Evolutionary conservation across 2,797 vertebrate genomes (phyloP).

Genomic region (Fratercula arctica): DNA sequence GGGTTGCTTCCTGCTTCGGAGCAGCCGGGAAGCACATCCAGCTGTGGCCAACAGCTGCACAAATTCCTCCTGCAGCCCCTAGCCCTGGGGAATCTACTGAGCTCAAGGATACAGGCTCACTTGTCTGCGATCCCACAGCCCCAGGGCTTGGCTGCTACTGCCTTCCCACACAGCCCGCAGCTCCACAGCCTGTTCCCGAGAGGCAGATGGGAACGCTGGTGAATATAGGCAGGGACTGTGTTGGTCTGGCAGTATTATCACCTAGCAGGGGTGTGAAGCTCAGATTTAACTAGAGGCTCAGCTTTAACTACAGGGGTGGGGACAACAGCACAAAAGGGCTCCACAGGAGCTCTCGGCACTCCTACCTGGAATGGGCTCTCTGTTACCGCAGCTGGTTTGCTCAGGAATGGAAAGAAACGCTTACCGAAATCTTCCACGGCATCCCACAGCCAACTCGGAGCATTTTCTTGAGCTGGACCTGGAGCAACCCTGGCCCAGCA

Average conservation of each 20-base stretch:
- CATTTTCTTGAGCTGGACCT: background rate
- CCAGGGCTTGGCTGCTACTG: background rate
- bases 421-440: background rate
- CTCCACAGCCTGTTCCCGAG: background rate
- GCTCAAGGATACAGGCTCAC: constrained; percentile 11
- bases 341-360: background rate
- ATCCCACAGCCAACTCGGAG: background rate
- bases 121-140: constrained; percentile 22
- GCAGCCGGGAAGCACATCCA: constrained; percentile 43
- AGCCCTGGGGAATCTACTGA: background rate
- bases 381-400: accelerated
- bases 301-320: background rate
- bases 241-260: background rate
- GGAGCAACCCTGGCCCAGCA: background rate
- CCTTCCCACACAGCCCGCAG: constrained; percentile 40
- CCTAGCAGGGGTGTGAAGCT: background rate
- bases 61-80: constrained; percentile 33
- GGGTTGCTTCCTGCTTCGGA: background rate
- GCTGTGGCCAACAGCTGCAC: constrained; percentile 62
- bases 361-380: background rate
- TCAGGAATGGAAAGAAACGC: background rate
- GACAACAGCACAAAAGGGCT: background rate
- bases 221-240: background rate
- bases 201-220: background rate
- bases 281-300: background rate